Conservation (phyloP, 2,797 vertebrate species). For the Myiothlypis chrysogaster region DNA sequence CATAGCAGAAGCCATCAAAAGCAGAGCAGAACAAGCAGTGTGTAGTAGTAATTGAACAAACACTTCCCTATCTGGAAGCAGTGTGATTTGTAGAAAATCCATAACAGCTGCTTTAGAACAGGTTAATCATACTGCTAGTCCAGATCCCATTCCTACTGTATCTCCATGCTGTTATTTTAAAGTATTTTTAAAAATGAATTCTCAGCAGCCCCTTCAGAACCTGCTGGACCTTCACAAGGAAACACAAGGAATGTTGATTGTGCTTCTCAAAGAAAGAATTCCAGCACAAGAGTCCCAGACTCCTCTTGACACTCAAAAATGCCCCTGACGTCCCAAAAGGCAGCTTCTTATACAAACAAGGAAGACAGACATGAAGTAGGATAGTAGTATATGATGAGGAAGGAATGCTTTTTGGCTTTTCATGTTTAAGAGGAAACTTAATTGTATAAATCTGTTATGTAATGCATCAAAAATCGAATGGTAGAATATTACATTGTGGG, state of each 20-base stretch:
- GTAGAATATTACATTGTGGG: background rate
- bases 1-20: background rate
- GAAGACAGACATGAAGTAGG: background rate
- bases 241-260: background rate
- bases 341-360: background rate
- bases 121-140: background rate
- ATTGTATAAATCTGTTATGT: background rate
- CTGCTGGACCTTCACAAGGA: background rate
- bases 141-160: background rate
- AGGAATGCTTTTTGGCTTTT: background rate
- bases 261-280: background rate
- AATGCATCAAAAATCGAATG: background rate
- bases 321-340: background rate
- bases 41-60: background rate
- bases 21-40: background rate
- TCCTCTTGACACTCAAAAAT: background rate
- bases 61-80: background rate
- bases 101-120: background rate
- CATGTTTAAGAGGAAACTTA: background rate
- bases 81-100: background rate
- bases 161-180: background rate
- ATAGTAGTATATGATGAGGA: background rate
- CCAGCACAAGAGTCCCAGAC: background rate
- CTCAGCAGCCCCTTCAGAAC: background rate
- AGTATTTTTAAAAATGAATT: background rate